Base-by-base conservation (phyloP, 2,113 vertebrate species). In the Phoxinus phoxinus region DNA sequence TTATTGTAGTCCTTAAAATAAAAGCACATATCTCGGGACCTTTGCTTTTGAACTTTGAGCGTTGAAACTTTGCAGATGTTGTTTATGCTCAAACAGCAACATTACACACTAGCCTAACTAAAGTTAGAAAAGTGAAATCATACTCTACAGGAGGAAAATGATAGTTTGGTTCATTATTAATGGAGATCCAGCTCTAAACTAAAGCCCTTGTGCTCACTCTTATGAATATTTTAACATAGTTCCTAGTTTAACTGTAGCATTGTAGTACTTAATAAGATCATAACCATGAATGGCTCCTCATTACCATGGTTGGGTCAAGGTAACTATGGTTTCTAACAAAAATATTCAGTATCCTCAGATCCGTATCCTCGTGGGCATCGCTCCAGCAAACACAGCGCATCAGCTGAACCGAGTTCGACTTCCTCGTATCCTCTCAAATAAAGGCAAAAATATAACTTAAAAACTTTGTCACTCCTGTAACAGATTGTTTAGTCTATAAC, bases 191-290 rank as follows among this genome's bases (percentile, higher is more conserved):
- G 41, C 21, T 71, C 32, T 44, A 25, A 41, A 73, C 32, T 44
- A 25, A 41, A 73, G 71, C 37, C 19, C 37, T 44, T 46, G 71
- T 1, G 6, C 37, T 25, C 41, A 23, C 71, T 25, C 37, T 46
- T 46, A 46, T 73, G 71, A 73, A 73, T 73, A 73, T 73, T 41
- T 73, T 46, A 73, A 73, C 23, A 25, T 44, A 25, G 12, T 46
- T 73, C 11, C 11, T 44, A 73, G 69, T 44, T 5, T n/a, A 73
- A 73, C 9, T 12, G 21, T 73, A 44, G 37, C 69, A 44, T n/a
- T 44, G 35, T 72, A n/a, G 35, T 41, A n/a, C n/a, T n/a, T n/a
- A 72, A 72, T 44, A 73, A 46, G 71, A 25, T 11, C 23, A 3
- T 25, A 25, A 15, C 23, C 71, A 73, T 25, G n/a, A 61, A 61